Evolutionary conservation across 2,797 vertebrate species (phyloP), one percentile per base, ranked within the genome.

Genomic region (Momotus momota): DNA sequence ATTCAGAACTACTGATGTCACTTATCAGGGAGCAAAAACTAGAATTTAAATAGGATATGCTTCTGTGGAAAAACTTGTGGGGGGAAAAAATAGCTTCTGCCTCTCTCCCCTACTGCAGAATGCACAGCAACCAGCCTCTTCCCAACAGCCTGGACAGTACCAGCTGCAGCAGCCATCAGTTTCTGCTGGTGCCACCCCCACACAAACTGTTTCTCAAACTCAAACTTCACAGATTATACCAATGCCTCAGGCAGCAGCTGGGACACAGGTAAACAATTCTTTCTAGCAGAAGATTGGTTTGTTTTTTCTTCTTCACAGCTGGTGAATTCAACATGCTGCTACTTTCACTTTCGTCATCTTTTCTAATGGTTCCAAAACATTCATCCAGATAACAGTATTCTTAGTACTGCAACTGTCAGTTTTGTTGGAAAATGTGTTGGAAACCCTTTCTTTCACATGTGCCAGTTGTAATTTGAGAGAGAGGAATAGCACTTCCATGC

Each of bases 231-330:
- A 98, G 94, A 65, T 97, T 54, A 96, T 97, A 86, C 92, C 97
- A 51, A 75, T 98, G 95, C 97, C 98, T 87, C 99, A 98, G 88
- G 97, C 97, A 21, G 78, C 97, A 96, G 97, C 98, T 91, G 98
- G 98, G 91, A 96, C 98, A 96, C 99, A 99, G 99, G 99, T 99
- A 98, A 98, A 92, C 38, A 72, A 85, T 91, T 93, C 38, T 82
- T 87, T 71, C 84, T 81, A 74, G 86, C 55, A 88, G 58, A 61
- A n/a, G 29, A 41, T 16, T 35, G 54, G 8, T 70, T 60, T 35
- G 55, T 10, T 73, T 60, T 31, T n/a, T 31, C 43, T 60, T 83
- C 51, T 88, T 90, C 64, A 92, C 61, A 95, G 71, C 78, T 92
- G 86, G 64, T 52, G 66, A 58, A 86, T 90, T 86, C 71, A 80